A percentile compares a stretch with the other conserved stretches of the same genome.
These are phyloP conservation scores for Malacoctenus gilli DNA, from an alignment of 2,797 vertebrate genomes.

Conservation along the genomic window DNA sequence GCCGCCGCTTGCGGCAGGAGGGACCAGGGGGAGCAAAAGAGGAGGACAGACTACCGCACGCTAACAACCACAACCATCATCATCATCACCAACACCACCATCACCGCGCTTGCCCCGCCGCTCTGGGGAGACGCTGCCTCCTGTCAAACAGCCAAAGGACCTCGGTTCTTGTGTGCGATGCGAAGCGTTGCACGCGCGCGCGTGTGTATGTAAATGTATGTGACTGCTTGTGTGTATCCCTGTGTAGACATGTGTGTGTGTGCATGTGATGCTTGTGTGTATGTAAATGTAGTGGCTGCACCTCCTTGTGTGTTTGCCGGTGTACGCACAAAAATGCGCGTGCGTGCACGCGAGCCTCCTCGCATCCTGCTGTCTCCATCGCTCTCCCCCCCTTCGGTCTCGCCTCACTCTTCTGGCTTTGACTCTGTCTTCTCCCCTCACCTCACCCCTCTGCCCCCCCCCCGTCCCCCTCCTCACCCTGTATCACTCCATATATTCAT, in stretches of 20 bases:
- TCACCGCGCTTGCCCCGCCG: constrained; percentile 47
- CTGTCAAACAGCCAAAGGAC: constrained; percentile 75
- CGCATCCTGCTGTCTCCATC: not conserved
- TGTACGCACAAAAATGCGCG: no score
- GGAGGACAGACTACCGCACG: constrained; percentile 55
- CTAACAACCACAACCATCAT: constrained; percentile 70
- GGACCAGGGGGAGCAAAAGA: constrained; percentile 43
- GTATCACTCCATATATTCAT: constrained; percentile 84
- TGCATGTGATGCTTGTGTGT: not conserved
- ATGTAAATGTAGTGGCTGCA: no score
- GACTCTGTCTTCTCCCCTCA: constrained; percentile 63
- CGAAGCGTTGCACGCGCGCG: constrained; percentile 28
- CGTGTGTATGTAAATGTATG: constrained; percentile 5
- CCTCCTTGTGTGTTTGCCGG: constrained; percentile 13
- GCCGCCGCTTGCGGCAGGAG: constrained; percentile 38
- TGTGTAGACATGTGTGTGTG: constrained; percentile 11
- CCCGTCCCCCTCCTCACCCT: constrained; percentile 56
- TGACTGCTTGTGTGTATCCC: constrained; percentile 4
- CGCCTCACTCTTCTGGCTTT: constrained; percentile 62
- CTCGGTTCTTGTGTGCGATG: constrained; percentile 43
- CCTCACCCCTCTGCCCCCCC: constrained; percentile 51
- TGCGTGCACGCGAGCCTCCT: constrained; percentile 58
- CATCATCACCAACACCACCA: constrained; percentile 54
- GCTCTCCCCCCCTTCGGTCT: constrained; percentile 32
- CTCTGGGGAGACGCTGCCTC: constrained; percentile 62